These are phyloP conservation scores for Lepidocyrtinus sp. DNA, from an alignment of 2,888 invertebrate genomes.

Conservation along the genomic window DNA sequence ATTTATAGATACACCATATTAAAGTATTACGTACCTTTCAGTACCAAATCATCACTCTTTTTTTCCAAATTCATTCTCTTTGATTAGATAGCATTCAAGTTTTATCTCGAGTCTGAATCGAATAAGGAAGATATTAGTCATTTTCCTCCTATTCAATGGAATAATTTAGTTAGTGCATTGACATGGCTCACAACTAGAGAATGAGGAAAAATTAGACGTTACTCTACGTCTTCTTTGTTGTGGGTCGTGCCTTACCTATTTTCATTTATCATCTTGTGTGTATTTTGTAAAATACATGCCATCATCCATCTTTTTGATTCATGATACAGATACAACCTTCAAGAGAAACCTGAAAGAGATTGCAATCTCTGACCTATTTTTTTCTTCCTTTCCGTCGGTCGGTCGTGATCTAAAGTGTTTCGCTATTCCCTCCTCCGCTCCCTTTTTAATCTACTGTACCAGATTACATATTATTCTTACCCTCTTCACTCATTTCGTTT, in stretches of 20 bases:
- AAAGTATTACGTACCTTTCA: no score
- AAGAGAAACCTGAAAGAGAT: constrained; percentile 52
- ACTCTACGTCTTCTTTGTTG: no score
- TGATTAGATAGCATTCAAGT: no score
- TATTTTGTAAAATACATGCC: neutral
- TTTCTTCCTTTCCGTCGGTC: constrained; percentile 39
- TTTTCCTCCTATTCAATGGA: neutral
- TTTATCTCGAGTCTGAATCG: neutral
- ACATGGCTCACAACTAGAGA: no score
- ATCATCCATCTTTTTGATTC: constrained; percentile 10
- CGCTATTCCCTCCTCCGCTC: constrained; percentile 10
- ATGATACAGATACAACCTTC: constrained; percentile 27
- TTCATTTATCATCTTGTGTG: neutral
- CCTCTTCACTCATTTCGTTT: no score
- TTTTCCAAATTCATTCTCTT: no score
- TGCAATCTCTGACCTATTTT: constrained; percentile 48
- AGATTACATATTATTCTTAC: no score
- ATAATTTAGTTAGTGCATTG: no score
- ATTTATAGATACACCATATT: no score
- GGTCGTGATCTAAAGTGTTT: constrained; percentile 32
- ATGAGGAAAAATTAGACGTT: neutral
- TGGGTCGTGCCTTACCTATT: neutral
- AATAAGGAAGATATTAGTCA: constrained; percentile 5
- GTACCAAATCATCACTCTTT: no score
- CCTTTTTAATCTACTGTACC: no score